Evolutionary conservation across 2,113 vertebrate genomes (phyloP), one percentile per base, ranked within the genome.

Genomic region (Chelonoidis abingdonii): DNA sequence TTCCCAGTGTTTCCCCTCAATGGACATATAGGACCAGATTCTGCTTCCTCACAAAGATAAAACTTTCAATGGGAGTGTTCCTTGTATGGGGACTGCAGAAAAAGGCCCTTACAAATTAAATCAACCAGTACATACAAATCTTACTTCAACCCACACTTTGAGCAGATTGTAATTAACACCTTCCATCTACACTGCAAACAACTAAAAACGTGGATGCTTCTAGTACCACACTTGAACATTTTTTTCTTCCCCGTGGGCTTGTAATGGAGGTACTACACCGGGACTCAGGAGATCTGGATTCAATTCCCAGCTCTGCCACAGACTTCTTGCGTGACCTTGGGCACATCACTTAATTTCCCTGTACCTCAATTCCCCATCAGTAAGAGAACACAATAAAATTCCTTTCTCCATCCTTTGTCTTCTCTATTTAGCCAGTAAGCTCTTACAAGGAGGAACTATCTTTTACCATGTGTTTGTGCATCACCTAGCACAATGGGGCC

Each of bases 211-310:
- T 3, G 90, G 95, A 86, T 92, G 62, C 90, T 95, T 97, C 93
- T 95, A 38, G 89, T 84, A 90, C 96, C 83, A 94, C 92, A 86
- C 96, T 96, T 95, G 96, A 90, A 0, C 56, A 38, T 31, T 97
- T 96, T 97, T 94, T 94, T 97, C n/a, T 97, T 97, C 96, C 95
- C 93, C 80, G 89, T 78, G 92, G 79, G 35, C 65, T 69, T 69
- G 31, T 69, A 19, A n/a, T n/a, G n/a, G 65, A 35, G 35, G 35
- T 14, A 17, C 35, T 91, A 96, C 0, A 0, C 53, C 1, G 84
- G 22, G 76, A 91, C 86, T 92, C 12, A 53, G 92, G 59, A 93
- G 79, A 93, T 92, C 85, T 92, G 93, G 93, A 95, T 89, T 91
- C 85, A 87, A 95, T 95, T 94, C 90, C 92, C 93, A 94, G 85